Percentiles rank a stretch among this genome's conserved stretches.
These are phyloP conservation scores for Colossoma macropomum DNA, from an alignment of 2,113 vertebrate species.

Conservation along the genomic window DNA sequence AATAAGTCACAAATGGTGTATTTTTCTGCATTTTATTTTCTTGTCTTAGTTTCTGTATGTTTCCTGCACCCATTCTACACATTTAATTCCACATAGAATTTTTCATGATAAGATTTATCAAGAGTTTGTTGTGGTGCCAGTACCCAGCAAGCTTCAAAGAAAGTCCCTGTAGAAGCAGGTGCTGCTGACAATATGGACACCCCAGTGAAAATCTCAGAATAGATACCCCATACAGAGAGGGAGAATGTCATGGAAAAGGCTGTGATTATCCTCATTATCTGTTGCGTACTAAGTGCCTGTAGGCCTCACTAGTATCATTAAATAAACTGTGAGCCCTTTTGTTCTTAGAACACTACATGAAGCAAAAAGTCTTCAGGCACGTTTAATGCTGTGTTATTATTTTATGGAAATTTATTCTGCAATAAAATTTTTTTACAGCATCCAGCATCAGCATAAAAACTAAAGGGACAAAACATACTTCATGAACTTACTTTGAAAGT, in stretches of 20 bases:
- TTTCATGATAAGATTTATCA: not conserved
- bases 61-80: not conserved
- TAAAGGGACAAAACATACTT: too few relatives aligned
- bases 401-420: not conserved
- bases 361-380: not conserved
- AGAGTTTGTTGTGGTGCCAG: not conserved
- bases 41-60: too few relatives aligned
- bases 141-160: not conserved
- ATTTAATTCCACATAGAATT: not conserved
- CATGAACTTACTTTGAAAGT: too few relatives aligned
- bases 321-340: not conserved
- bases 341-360: not conserved
- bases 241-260: not conserved
- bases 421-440: not conserved
- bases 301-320: not conserved
- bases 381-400: not conserved
- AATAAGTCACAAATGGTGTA: too few relatives aligned
- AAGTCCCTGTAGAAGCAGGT: not conserved
- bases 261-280: conserved; percentile 7
- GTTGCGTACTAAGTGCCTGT: not conserved
- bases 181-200: not conserved
- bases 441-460: too few relatives aligned
- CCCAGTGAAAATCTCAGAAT: not conserved
- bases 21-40: not conserved
- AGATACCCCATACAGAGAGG: not conserved